phyloP scores from a whole-genome alignment of 2,113 vertebrate species.

The Tachysurus vachellii region DNA sequence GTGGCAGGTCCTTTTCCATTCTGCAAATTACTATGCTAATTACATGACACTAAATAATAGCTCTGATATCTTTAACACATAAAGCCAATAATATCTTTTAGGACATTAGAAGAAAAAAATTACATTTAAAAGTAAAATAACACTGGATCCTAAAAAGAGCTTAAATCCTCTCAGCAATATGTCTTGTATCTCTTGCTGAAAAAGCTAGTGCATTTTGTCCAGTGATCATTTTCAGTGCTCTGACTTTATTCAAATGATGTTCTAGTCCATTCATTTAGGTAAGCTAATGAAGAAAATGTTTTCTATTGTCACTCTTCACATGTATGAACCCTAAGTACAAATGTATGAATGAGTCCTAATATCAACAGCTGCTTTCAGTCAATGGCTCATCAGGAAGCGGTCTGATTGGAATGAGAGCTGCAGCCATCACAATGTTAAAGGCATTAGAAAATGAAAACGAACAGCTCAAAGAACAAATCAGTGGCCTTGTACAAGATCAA shows the following conservation, averaged over 20 bases:
- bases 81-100: neutral
- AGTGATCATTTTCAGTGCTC: no score
- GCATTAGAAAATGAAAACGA: neutral
- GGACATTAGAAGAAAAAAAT: neutral
- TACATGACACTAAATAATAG: neutral
- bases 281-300: neutral
- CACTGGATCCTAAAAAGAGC: neutral
- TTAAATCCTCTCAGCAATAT: neutral
- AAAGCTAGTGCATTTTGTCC: neutral
- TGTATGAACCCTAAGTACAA: neutral
- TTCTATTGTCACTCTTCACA: neutral
- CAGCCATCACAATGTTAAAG: neutral
- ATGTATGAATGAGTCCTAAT: neutral
- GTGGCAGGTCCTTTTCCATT: no score
- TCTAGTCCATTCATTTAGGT: neutral
- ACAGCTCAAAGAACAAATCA: neutral
- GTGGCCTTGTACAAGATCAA: neutral
- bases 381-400: neutral
- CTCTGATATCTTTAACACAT: neutral
- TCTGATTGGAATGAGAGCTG: neutral
- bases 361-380: neutral
- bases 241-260: neutral
- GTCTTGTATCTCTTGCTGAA: neutral
- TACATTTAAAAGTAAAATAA: neutral
- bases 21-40: no score